Conservation (phyloP, 2,888 invertebrate genomes). For the Cactoblastis cactorum region DNA sequence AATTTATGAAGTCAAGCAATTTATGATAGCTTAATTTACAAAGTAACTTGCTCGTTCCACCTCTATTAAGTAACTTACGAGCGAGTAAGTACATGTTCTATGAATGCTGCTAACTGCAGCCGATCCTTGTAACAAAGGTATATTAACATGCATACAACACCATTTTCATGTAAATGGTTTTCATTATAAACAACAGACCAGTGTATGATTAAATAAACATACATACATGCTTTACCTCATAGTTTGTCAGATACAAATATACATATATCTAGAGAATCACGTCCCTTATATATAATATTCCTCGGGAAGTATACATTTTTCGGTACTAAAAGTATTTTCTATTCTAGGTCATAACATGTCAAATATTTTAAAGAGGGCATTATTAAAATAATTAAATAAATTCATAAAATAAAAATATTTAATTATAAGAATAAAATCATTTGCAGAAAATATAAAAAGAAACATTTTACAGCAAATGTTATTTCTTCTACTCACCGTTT, state of each 20-base stretch:
- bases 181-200: conserved; percentile 5
- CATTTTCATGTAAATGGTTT: conserved; percentile 13
- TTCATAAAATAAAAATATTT: too few relatives aligned
- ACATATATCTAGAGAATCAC: too few relatives aligned
- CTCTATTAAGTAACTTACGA: conserved; percentile 7
- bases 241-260: background rate
- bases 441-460: too few relatives aligned
- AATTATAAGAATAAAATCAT: too few relatives aligned
- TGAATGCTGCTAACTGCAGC: conserved; percentile 9
- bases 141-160: conserved; percentile 12
- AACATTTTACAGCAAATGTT: too few relatives aligned
- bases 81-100: background rate
- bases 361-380: too few relatives aligned
- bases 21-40: background rate
- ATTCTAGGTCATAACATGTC: too few relatives aligned
- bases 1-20: background rate
- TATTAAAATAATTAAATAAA: too few relatives aligned
- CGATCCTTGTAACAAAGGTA: conserved; percentile 13
- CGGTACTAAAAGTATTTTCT: too few relatives aligned
- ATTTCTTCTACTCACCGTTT: too few relatives aligned
- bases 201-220: background rate
- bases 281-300: too few relatives aligned
- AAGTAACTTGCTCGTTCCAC: conserved; percentile 3
- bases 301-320: too few relatives aligned
- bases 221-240: background rate